These are phyloP conservation scores for Chloropsis cyanopogon DNA, from an alignment of 2,113 vertebrate genomes.

Conservation along the genomic window DNA sequence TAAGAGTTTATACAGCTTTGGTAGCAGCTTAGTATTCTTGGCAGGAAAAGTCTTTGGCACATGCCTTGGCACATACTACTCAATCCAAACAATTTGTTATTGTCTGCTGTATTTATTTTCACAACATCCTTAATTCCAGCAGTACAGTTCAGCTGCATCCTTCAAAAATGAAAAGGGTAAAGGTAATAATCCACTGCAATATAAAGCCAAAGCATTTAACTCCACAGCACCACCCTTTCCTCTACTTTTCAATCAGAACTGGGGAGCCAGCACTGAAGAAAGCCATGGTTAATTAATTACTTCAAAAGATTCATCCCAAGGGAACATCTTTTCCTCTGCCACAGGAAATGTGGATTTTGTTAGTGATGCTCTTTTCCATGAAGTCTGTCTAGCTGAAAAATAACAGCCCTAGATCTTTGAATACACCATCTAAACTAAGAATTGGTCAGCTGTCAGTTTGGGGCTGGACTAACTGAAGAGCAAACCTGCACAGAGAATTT, in stretches of 20 bases:
- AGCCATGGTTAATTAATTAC: background rate
- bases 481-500: background rate
- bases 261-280: background rate
- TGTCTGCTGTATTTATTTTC: background rate
- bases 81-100: background rate
- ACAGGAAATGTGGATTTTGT: background rate
- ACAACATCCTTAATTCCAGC: background rate
- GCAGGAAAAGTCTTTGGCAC: background rate
- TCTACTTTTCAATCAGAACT: background rate
- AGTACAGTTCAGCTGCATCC: background rate
- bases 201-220: background rate
- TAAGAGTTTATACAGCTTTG: background rate
- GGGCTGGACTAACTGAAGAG: background rate
- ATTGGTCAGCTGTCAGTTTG: background rate
- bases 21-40: background rate
- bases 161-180: background rate
- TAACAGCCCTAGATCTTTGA: background rate
- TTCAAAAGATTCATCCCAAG: background rate
- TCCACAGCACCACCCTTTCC: background rate
- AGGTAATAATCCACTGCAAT: background rate
- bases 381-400: background rate
- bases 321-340: background rate
- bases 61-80: background rate
- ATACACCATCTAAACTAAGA: background rate
- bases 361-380: background rate